Base-by-base conservation (phyloP, 2,113 vertebrate species). In the Tenebrosternarchus preto region DNA sequence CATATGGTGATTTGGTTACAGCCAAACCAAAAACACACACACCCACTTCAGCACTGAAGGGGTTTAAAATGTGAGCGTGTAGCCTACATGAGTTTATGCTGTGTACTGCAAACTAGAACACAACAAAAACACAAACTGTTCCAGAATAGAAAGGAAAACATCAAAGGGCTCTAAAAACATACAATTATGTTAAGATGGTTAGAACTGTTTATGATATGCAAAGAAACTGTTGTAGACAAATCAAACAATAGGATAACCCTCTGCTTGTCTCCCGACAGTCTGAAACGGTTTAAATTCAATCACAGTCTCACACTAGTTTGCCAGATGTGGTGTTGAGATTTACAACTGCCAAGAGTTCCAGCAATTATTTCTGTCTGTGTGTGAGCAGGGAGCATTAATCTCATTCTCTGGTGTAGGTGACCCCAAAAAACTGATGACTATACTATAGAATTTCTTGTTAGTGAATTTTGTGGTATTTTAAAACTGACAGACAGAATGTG, bases 21-120 rank as follows among this genome's bases (percentile, higher is more conserved):
- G 19, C 46, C 63, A 80, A 89, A 86, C 73, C 86, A 88, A 46
- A 87, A 64, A 76, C 86, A 90, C 86, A 87, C 86, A 83, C 39
- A 69, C 59, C 43, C 43, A 50, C 43, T 50, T 50, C 11, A 50
- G 43, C 43, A 50, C 43, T 50, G 43, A 50, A 2, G 43, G 43
- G 43, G 80, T 80, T 88, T 76, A 84, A 90, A 87, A 81, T 33
- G 6, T 33, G 82, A 84, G 82, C 53, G 19, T 76, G 61, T 84
- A n/a, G n/a, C n/a, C n/a, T n/a, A 80, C 60, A 60, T 16, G 55
- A 73, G 36, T 77, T 80, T 77, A 55, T 53, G 33, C 53, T 69
- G 16, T 60, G 46, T 39, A 22, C 61, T 60, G 12, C 4, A 73
- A 22, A 9, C 19, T 6, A 66, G 72, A 27, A 55, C 29, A 24